Evolutionary conservation across 2,113 vertebrate genomes (phyloP).

Genomic region (Gadus chalcogrammus): DNA sequence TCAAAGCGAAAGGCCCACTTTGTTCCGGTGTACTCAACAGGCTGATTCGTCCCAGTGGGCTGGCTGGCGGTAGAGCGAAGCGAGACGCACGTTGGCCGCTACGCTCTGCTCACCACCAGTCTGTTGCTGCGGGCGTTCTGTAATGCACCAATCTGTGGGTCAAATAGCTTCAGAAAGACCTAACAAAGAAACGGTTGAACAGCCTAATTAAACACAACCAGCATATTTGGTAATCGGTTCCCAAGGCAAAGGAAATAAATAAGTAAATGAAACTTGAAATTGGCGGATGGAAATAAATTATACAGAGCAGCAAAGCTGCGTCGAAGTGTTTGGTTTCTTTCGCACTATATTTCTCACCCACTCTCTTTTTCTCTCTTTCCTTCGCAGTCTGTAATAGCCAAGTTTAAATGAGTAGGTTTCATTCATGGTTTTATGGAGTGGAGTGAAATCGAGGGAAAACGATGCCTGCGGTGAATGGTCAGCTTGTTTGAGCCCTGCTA

Average conservation of each 20-base stretch:
- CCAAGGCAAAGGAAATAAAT: too few relatives aligned
- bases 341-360: conserved; percentile 9
- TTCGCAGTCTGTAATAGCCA: conserved; percentile 7
- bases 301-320: conserved; percentile 5
- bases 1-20: neutral
- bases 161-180: conserved; percentile 31
- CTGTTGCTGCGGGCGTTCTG: conserved; percentile 23
- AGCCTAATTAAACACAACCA: too few relatives aligned
- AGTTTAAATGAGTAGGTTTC: conserved; percentile 8
- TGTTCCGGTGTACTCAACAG: conserved; percentile 5
- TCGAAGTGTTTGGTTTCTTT: neutral
- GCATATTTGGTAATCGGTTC: too few relatives aligned
- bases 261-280: too few relatives aligned
- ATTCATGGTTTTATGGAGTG: conserved; percentile 37
- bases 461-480: conserved; percentile 24
- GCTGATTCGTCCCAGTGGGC: conserved; percentile 21
- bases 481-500: conserved; percentile 27
- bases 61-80: conserved; percentile 35
- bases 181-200: conserved; percentile 26
- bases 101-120: conserved; percentile 15
- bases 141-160: conserved; percentile 30
- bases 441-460: conserved; percentile 14
- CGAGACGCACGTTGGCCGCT: conserved; percentile 26
- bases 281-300: too few relatives aligned
- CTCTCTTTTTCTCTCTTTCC: neutral